Evolutionary conservation across 2,113 vertebrate species (phyloP).

Genomic region (Cyanoderma ruficeps): DNA sequence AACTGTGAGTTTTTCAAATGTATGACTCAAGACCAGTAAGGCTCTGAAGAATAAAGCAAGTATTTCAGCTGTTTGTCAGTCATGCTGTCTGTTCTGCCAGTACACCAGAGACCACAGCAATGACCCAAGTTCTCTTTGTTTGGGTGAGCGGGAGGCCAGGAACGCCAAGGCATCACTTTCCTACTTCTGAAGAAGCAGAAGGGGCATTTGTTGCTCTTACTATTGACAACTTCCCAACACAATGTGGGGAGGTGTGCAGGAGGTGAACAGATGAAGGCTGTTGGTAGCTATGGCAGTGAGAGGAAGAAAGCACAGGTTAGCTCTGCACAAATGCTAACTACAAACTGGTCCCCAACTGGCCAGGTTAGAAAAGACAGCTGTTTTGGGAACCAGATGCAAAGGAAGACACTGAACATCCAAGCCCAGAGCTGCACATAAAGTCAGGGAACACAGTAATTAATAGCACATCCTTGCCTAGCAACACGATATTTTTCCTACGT

Average conservation of each 20-base stretch:
- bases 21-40: neutral
- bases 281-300: neutral
- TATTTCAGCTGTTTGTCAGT: neutral
- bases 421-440: neutral
- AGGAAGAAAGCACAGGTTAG: neutral
- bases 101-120: neutral
- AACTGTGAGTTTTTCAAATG: neutral
- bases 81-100: neutral
- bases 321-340: neutral
- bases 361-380: neutral
- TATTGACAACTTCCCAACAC: neutral
- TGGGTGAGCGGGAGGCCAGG: neutral
- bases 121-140: neutral
- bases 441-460: neutral
- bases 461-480: neutral
- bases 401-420: neutral
- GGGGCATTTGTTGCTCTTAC: neutral
- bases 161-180: neutral
- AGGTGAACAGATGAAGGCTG: neutral
- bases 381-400: neutral
- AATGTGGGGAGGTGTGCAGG: accelerated
- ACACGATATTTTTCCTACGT: neutral
- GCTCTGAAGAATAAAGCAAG: neutral
- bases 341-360: neutral
- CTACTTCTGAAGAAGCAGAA: neutral